Base-by-base conservation (phyloP, 2,888 invertebrate genomes). In the Apomyelois bistriatella region DNA sequence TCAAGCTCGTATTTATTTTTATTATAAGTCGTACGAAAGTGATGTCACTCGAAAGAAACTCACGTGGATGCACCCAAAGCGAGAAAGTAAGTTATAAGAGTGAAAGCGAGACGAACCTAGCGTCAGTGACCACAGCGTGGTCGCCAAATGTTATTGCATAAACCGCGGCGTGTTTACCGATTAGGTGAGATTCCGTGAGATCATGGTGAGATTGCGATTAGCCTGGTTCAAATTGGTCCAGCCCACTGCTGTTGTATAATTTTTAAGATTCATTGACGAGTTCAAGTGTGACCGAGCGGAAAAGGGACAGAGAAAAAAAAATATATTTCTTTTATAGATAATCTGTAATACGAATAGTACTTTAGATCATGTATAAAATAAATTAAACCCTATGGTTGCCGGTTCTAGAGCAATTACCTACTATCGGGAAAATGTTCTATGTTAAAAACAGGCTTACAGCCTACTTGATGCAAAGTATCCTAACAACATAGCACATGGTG, bases 31-130 rank as follows among this genome's bases (percentile, higher is more conserved):
- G 5, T 10, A 9, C 48, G 48, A 38, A 28, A 22, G 38, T 50
- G 40, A 40, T 50, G 49, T 41, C 30, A 28, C 28, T 22, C 5
- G 7, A 32, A 32, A 0, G 37, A 48, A 22, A 37, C 28, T 40
- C 49, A 50, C 61, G 48, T 58, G 58, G 65, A 62, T 68, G 66
- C 68, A 67, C 69, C 74, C 64, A 79, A 80, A 82, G 66, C 70
- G 82, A 83, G 87, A 89, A 87, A 88, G 86, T 72, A 65, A 58
- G 63, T 68, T 76, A 76, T 76, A 78, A 77, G 65, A 72, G 88
- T 76, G 89, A 89, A 89, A 89, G 89, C 75, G 79, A 80, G 77
- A 68, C 77, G 68, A 74, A 22, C 22, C 22, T 22, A 22, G 22
- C 22, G 72, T 64, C 76, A 69, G 60, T 76, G 74, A 68, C 72